A percentile compares a stretch with the other conserved stretches of the same genome.
Evolutionary conservation across 2,797 vertebrate species (phyloP).

Genomic region (Glyptemys insculpta): DNA sequence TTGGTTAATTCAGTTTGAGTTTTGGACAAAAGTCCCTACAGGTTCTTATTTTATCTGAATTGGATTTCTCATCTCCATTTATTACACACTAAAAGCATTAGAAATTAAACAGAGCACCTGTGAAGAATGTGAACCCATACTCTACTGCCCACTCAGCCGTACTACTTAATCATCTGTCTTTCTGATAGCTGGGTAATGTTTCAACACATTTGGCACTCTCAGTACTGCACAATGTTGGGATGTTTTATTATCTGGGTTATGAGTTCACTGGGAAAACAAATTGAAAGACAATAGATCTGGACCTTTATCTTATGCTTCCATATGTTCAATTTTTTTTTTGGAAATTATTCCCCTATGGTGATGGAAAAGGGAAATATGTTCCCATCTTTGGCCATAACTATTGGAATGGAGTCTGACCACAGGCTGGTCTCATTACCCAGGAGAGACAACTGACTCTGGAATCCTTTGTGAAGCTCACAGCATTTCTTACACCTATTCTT

Average conservation of each 20-base stretch:
- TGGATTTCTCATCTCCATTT: background rate
- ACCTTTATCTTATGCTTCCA: background rate
- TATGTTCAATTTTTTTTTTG: background rate
- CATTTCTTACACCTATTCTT: background rate
- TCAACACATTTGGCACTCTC: background rate
- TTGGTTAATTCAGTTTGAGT: background rate
- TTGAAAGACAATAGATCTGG: background rate
- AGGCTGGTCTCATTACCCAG: background rate
- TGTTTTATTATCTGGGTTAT: background rate
- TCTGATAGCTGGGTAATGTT: background rate
- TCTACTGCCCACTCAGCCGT: background rate
- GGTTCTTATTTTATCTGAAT: background rate
- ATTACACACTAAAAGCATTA: background rate
- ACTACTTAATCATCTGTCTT: background rate
- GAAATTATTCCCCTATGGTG: background rate
- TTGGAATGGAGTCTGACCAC: background rate
- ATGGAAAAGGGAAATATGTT: background rate
- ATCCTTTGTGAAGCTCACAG: background rate
- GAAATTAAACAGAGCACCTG: background rate
- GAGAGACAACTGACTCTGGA: background rate
- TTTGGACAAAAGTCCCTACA: background rate
- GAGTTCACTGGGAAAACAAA: slow-evolving; percentile 34
- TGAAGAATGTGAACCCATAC: background rate
- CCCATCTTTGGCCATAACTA: background rate
- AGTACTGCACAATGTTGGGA: background rate